phyloP scores from a whole-genome alignment of 2,113 vertebrate genomes.

The Siniperca chuatsi region DNA sequence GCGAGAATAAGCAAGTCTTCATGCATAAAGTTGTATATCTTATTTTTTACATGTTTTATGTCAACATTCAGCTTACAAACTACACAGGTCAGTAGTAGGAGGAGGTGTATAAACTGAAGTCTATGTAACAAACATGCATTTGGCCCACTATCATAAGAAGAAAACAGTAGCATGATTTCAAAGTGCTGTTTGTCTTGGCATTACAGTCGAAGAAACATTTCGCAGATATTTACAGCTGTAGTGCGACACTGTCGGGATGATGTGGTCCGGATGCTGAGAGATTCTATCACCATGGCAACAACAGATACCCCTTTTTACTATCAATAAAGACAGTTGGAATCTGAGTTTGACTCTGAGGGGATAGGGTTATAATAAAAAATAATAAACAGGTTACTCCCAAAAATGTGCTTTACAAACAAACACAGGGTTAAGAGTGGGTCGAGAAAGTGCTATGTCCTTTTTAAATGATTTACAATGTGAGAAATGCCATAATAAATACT shows the following conservation, averaged over 20 bases:
- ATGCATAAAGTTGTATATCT: constrained; percentile 4
- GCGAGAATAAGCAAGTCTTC: constrained; percentile 66
- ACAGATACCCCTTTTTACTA: neutral
- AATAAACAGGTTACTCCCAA: neutral
- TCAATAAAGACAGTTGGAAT: neutral
- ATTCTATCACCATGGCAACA: constrained; percentile 61
- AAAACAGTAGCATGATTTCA: constrained; percentile 25
- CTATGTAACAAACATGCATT: constrained; percentile 32
- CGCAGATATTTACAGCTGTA: constrained; percentile 37
- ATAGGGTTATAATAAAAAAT: neutral
- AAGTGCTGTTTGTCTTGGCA: constrained; percentile 65
- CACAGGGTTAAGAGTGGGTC: neutral
- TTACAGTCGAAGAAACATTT: constrained; percentile 35
- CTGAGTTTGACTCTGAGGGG: constrained; percentile 15
- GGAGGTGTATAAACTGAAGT: neutral
- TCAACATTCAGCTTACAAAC: constrained; percentile 21
- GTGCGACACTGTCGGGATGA: neutral
- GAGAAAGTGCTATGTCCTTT: constrained; percentile 34
- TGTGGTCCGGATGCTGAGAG: constrained; percentile 36
- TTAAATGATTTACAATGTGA: constrained; percentile 37
- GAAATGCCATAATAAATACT: constrained; percentile 23
- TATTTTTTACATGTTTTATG: constrained; percentile 17
- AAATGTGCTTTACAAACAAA: constrained; percentile 33
- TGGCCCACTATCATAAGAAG: constrained; percentile 56
- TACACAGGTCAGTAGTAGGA: constrained; percentile 1